Percentiles rank a stretch among this genome's conserved stretches.
These are phyloP conservation scores for Megamerina dolium DNA, from an alignment of 2,888 invertebrate species.

Conservation along the genomic window DNA sequence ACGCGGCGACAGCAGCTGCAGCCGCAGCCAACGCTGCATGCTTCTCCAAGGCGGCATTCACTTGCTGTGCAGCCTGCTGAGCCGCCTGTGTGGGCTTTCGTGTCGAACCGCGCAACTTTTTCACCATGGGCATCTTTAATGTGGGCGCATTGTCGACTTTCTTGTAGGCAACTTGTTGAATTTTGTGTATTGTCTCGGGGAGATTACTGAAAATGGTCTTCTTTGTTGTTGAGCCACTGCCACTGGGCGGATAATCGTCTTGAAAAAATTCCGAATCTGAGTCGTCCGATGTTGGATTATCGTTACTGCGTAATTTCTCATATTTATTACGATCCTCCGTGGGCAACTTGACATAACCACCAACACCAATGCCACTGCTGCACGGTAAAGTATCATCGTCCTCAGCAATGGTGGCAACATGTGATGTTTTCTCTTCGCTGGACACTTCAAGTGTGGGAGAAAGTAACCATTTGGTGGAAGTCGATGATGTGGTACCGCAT, in stretches of 20 bases:
- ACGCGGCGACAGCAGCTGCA: constrained; percentile 23
- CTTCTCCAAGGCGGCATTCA: constrained; percentile 27
- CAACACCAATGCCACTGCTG: constrained; percentile 24
- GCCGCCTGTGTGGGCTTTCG: constrained; percentile 39
- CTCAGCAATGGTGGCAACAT: constrained; percentile 35
- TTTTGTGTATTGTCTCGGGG: constrained; percentile 53
- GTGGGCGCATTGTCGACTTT: constrained; percentile 50
- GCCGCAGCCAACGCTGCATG: constrained; percentile 29
- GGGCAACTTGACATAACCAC: constrained; percentile 57
- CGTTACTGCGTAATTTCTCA: constrained; percentile 64
- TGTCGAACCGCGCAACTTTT: constrained; percentile 50
- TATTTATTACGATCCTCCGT: constrained; percentile 70
- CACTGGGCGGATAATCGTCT: constrained; percentile 32
- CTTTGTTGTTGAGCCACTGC: constrained; percentile 30
- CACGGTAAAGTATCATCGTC: constrained; percentile 19
- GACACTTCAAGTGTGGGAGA: constrained; percentile 48
- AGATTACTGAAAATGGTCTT: constrained; percentile 50
- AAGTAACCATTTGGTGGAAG: constrained; percentile 47
- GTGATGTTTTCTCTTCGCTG: constrained; percentile 45
- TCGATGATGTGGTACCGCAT: constrained; percentile 33
- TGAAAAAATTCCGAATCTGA: constrained; percentile 51
- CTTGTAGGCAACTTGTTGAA: constrained; percentile 52
- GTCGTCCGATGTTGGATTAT: constrained; percentile 54
- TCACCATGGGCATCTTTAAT: constrained; percentile 47
- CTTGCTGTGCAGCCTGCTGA: constrained; percentile 38